A percentile compares a stretch with the other conserved stretches of the same genome.
These are phyloP conservation scores for Acanthopleura granulata DNA, from an alignment of 2,888 invertebrate genomes.

Conservation along the genomic window DNA sequence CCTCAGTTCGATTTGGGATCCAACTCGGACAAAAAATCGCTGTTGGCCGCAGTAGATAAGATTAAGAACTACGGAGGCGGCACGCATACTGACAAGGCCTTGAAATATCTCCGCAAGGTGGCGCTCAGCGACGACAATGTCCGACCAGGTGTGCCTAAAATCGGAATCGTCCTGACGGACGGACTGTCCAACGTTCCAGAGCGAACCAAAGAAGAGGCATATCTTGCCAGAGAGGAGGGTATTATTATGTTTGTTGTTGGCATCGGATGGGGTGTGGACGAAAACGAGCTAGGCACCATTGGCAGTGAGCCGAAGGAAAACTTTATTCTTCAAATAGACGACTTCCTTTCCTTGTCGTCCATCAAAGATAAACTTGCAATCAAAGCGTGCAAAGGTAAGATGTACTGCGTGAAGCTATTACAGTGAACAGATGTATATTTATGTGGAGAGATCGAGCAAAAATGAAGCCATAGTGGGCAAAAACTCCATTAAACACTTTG, in stretches of 20 bases:
- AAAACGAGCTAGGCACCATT: constrained; percentile 51
- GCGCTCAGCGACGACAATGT: neutral
- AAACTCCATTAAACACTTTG: too few relatives aligned
- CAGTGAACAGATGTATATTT: too few relatives aligned
- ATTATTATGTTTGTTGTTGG: constrained; percentile 63
- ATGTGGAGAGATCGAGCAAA: too few relatives aligned
- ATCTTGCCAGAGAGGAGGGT: constrained; percentile 40
- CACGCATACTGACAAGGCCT: constrained; percentile 7
- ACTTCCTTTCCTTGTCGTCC: constrained; percentile 50
- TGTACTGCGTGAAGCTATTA: too few relatives aligned
- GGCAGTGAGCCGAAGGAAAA: constrained; percentile 53
- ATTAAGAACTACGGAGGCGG: neutral
- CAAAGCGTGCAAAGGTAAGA: constrained; percentile 37
- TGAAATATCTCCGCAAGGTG: constrained; percentile 14
- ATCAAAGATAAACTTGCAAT: constrained; percentile 58
- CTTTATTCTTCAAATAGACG: constrained; percentile 58
- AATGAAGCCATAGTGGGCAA: too few relatives aligned
- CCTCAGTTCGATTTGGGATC: neutral
- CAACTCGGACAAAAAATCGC: neutral
- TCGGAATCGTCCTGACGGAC: constrained; percentile 59
- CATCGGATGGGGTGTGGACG: constrained; percentile 55
- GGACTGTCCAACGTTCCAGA: constrained; percentile 49
- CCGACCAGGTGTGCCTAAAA: constrained; percentile 42
- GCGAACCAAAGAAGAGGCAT: constrained; percentile 44
- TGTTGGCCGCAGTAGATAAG: neutral